Evolutionary conservation across 2,888 invertebrate species (phyloP).

Genomic region (Microctonus aethiopoides): DNA sequence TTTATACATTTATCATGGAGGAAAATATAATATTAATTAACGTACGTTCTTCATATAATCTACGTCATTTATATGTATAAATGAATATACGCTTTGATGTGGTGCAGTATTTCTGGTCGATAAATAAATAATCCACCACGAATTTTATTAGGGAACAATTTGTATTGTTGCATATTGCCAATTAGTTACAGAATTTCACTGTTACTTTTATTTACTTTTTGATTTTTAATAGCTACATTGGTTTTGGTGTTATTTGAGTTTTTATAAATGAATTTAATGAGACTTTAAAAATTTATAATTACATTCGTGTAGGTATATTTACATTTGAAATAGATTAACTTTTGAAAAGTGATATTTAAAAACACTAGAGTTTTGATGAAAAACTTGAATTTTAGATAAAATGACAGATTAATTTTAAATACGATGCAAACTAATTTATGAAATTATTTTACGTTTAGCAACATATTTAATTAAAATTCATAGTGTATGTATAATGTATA

Average conservation of each 20-base stretch:
- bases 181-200: background rate
- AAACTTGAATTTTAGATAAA: background rate
- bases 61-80: background rate
- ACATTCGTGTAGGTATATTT: background rate
- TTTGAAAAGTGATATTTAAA: background rate
- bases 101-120: background rate
- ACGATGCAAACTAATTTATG: background rate
- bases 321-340: background rate
- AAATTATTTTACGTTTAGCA: background rate
- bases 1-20: background rate
- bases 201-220: background rate
- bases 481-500: background rate
- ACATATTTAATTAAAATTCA: background rate
- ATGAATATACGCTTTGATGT: background rate
- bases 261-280: too few relatives aligned
- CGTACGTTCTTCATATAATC: conserved; percentile 27
- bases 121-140: background rate
- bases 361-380: background rate
- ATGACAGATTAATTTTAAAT: background rate
- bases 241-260: too few relatives aligned
- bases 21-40: conserved; percentile 44
- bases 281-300: background rate
- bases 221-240: too few relatives aligned
- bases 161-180: background rate
- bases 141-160: too few relatives aligned